These are phyloP conservation scores for human (Homo sapiens) DNA, from an alignment of 2,113 vertebrate species.

Conservation along the genomic window GRCh38 chr22:32848001-32848500, in stretches of 20 bases:
- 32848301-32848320: not conserved
- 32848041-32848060: not conserved
- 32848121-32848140: not conserved
- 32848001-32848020: not conserved
- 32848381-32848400: not conserved
- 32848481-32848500: not conserved
- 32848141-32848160: not conserved
- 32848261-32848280: not conserved
- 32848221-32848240: not conserved
- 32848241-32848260: not conserved
- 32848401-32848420: not conserved
- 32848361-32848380: not conserved
- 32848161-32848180: not conserved
- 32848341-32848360: not conserved
- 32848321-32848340: not conserved
- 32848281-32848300: not conserved
- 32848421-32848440: not conserved
- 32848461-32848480: not conserved
- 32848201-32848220: not conserved
- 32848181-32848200: not conserved
- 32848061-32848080: not conserved
- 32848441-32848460: not conserved
- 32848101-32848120: not conserved
- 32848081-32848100: not conserved
- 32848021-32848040: not conserved